phyloP scores from a whole-genome alignment of 1,140 invertebrate genomes.

The Carcinoscorpius rotundicauda region DNA sequence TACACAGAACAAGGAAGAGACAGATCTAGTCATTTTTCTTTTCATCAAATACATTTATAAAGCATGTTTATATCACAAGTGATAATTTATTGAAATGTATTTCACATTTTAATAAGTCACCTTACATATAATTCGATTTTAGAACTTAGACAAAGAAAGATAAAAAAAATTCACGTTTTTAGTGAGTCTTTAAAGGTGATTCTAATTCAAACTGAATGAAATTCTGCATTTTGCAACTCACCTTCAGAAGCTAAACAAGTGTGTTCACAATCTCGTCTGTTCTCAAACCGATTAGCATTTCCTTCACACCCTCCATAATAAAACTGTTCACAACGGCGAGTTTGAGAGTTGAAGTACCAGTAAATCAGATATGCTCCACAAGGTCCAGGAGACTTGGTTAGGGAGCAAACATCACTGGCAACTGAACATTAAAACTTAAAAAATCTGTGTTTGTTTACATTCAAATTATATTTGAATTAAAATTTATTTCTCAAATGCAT shows the following conservation, averaged over 20 bases:
- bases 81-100: too few species aligned
- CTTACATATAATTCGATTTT: not conserved
- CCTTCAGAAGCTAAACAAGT: conserved; percentile 41
- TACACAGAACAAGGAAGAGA: too few species aligned
- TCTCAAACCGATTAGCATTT: conserved; percentile 79
- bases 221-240: not conserved
- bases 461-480: too few species aligned
- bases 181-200: not conserved
- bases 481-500: too few species aligned
- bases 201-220: not conserved
- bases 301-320: conserved; percentile 66
- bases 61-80: too few species aligned
- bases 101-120: too few species aligned
- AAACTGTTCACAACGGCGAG: conserved; percentile 56
- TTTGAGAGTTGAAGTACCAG: conserved; percentile 72
- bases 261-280: conserved; percentile 62
- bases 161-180: not conserved
- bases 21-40: too few species aligned
- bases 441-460: not conserved
- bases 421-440: not conserved
- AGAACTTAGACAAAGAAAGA: not conserved
- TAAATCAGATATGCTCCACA: conserved; percentile 61
- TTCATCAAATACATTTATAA: too few species aligned
- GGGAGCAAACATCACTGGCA: conserved; percentile 43
- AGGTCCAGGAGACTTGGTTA: conserved; percentile 59